Base-by-base conservation (phyloP, 2,888 invertebrate genomes). In the Unio pictorum region DNA sequence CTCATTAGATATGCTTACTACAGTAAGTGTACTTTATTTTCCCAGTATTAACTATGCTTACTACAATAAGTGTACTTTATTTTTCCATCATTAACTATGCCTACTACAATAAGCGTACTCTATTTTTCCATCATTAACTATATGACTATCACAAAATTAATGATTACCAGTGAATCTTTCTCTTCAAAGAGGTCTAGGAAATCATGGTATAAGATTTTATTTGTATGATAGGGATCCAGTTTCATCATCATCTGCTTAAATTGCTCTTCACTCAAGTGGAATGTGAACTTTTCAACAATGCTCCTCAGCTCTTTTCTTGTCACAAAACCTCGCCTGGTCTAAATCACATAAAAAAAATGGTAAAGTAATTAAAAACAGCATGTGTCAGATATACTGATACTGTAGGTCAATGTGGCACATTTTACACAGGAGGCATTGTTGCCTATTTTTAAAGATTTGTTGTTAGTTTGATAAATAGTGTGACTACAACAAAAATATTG, bases 171-270 rank as follows among this genome's bases (percentile, higher is more conserved):
- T 20, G 84, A 81, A 73, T 89, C 88, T 61, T 71, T 85, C 67
- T 86, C 85, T 68, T 89, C 89, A 81, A 89, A 89, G n/a, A 88
- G 67, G 18, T 84, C 78, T 23, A 89, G 79, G 76, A 89, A 89
- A 45, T 81, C 79, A 55, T 88, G 89, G 73, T 89, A 89, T 7
- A 84, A 84, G 58, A 89, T 86, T 28, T 73, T 74, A 75, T 86
- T 87, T 2, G 83, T 81, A 69, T 88, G 81, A 18, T 83, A 71
- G 0, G 88, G 87, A 60, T 88, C 89, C 26, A 89, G 74, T 58
- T 78, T 72, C 20, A 70, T 73, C 85, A 88, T 84, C 56, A 89
- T 67, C 66, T 85, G 83, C 70, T 85, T 86, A 67, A 88, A 86
- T 79, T 88, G 87, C 7, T 75, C 80, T 54, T 86, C 85, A 20